Evolutionary conservation across 1,140 invertebrate species (phyloP), one percentile per base, ranked within the genome.

Genomic region (Tribolium madens): DNA sequence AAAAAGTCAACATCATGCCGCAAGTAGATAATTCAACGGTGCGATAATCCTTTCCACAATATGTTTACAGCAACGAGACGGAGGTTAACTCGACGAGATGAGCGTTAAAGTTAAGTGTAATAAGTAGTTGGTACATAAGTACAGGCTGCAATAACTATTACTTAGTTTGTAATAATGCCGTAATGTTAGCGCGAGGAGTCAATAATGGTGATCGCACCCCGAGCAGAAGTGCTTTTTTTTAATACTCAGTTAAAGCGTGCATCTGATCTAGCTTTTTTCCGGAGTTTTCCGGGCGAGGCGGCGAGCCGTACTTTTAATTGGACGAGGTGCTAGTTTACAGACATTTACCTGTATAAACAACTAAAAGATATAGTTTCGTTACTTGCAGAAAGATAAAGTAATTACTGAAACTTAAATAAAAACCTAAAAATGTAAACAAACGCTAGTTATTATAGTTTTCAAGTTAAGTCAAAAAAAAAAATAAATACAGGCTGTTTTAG

Each of bases 81-180:
- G 71, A 77, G 75, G 71, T 77, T 74, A 76, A 74, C 64, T 75
- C 73, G 78, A 73, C 79, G 68, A 81, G 79, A 81, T 81, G 75
- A 69, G 50, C 60, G 76, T 73, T 74, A 72, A 77, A 81, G 76
- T 81, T 81, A 81, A 81, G 79, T 81, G 79, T 81, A 81, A 81
- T 81, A 81, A 78, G 79, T 81, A 81, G 79, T 81, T 81, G 75
- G 77, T 79, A 73, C 73, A 64, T 64, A 79, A 79, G 75, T 75
- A 77, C 76, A 75, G 70, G 10, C 46, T 48, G 68, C 68, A 76
- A 76, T 72, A 76, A 77, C 78, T 79, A 73, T 76, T 70, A 76
- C 78, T 77, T 75, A 80, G 72, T 75, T 78, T 64, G 77, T 81
- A 80, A 81, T 81, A 80, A 81, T 77, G 79, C 53, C 73, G 76